Evolutionary conservation across 2,888 invertebrate genomes (phyloP), one percentile per base, ranked within the genome.

Genomic region (Heliconius cydno): DNA sequence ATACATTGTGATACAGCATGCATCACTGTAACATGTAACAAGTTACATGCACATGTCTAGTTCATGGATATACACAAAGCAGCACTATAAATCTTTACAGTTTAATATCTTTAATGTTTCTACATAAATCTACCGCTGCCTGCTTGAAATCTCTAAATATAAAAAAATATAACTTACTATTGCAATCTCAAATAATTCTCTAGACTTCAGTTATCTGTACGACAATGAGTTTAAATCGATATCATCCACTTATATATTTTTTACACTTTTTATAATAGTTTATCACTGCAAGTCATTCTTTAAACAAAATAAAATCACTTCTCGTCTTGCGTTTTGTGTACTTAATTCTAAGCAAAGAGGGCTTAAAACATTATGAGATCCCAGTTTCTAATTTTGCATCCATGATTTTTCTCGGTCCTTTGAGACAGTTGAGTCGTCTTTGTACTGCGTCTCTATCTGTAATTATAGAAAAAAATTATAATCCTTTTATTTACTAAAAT

Each of bases 391-490:
- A 88, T 88, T 94, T 94, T 66, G 92, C 94, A 85, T 95, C 95
- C 94, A 94, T 94, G 82, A 95, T 92, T 88, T 94, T 94, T 82
- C 94, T 94, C 83, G 94, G 94, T 83, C 93, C 93, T 83, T 94
- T 94, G 83, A 95, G 93, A 88, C 94, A 94, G 83, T 94, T 93
- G 83, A 99, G 96, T 84, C 99, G 97, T 93, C 98, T 98, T 92
- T 99, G 99, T 77, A 99, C 99, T 77, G 99, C 98, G 89, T 98
- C 98, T 94, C 99, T 98, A 94, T 99, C 99, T 98, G 95, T 68
- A 77, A 80, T 22, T 63, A 74, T 2, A 38, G 19, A 75, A 65
- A 41, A 38, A 74, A 41, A 28, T n/a, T 22, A 52, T 30, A 52
- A 57, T 19, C 3, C 5, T 52, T 28, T 19, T 41, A 52, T 7